These are phyloP conservation scores for Bombus confusus DNA, from an alignment of 1,140 invertebrate species.

Conservation along the genomic window DNA sequence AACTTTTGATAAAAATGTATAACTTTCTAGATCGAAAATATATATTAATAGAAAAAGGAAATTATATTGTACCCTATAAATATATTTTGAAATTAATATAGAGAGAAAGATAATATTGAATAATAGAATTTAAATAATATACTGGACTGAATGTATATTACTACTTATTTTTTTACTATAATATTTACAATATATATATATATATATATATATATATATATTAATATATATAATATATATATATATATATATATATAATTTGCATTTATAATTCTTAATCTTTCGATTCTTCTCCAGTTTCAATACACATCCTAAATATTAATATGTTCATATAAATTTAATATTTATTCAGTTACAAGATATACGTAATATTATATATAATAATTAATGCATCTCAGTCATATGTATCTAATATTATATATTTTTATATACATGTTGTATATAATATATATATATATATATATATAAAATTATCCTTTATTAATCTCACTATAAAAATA, in stretches of 20 bases:
- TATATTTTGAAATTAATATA: neutral
- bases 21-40: neutral
- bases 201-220: too few relatives aligned
- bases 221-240: too few relatives aligned
- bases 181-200: neutral
- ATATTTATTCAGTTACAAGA: neutral
- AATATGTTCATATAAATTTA: neutral
- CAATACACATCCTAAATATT: neutral
- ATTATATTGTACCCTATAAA: neutral
- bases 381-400: neutral
- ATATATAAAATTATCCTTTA: neutral
- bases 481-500: too few relatives aligned
- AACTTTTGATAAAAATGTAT: conserved; percentile 29
- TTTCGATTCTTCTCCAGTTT: neutral
- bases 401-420: neutral
- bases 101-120: neutral
- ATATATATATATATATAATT: conserved; percentile 1
- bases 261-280: neutral
- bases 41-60: neutral
- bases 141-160: too few relatives aligned
- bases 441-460: neutral
- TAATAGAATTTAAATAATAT: neutral
- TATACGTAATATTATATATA: neutral
- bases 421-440: neutral
- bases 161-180: conserved; percentile 11